Conservation (phyloP, 1,140 invertebrate genomes). For the Leptopilina clavipes region DNA sequence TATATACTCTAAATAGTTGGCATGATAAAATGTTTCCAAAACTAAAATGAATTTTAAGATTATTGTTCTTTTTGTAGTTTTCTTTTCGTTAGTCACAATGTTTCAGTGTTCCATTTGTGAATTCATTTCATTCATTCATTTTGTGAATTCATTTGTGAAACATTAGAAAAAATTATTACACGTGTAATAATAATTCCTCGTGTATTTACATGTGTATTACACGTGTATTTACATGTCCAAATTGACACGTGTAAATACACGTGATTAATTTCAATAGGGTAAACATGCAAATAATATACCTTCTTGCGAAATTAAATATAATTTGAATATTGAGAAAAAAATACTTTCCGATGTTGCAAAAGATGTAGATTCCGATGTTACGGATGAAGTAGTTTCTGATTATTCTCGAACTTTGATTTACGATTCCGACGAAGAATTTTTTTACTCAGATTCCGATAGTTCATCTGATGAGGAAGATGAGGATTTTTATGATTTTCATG, state of each 20-base stretch:
- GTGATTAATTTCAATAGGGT: no score
- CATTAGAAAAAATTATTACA: no score
- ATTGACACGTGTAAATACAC: background rate
- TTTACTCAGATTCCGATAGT: background rate
- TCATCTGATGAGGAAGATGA: background rate
- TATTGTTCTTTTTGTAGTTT: background rate
- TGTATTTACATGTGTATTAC: no score
- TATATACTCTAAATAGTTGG: no score
- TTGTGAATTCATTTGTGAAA: no score
- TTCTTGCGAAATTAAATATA: no score
- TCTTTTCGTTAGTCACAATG: background rate
- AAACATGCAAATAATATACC: background rate
- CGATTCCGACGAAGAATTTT: background rate
- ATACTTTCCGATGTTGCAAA: background rate
- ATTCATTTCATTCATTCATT: no score
- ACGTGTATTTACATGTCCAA: background rate
- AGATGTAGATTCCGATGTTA: background rate
- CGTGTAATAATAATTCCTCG: no score
- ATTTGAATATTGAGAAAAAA: background rate
- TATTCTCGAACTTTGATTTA: background rate
- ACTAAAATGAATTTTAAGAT: no score
- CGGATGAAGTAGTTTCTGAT: background rate
- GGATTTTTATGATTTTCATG: background rate
- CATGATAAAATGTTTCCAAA: no score
- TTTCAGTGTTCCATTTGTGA: conserved; percentile 3